These are phyloP conservation scores for Tenthredo scrophulariae DNA, from an alignment of 2,888 invertebrate genomes.

Conservation along the genomic window DNA sequence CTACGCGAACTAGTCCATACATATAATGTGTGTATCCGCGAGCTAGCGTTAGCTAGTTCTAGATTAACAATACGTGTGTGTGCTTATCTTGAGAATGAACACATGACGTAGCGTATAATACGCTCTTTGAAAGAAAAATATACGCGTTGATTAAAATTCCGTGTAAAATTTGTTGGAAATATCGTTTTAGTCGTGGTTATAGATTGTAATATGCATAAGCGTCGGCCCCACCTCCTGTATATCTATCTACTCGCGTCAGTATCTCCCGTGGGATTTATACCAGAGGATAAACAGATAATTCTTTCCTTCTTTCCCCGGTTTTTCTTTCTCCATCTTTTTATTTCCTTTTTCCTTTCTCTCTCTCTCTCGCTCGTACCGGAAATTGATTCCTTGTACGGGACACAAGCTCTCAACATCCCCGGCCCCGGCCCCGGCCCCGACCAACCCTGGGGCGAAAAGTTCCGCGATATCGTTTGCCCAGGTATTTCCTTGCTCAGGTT, in stretches of 20 bases:
- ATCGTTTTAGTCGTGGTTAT: neutral
- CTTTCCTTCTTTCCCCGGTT: neutral
- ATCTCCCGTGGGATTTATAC: neutral
- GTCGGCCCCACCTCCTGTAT: neutral
- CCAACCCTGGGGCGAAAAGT: constrained; percentile 14
- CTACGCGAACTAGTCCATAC: neutral
- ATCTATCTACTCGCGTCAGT: neutral
- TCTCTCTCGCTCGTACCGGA: neutral
- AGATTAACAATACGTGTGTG: neutral
- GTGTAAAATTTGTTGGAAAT: neutral
- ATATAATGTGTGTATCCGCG: neutral
- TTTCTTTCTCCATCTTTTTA: neutral
- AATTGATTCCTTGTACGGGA: constrained; percentile 32
- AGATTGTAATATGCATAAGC: neutral
- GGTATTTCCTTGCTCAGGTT: constrained; percentile 30
- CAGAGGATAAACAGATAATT: constrained; percentile 1
- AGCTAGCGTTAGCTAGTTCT: neutral
- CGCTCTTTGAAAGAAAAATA: neutral
- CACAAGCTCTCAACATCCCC: constrained; percentile 26
- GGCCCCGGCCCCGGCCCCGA: neutral
- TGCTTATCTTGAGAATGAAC: neutral
- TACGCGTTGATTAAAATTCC: neutral
- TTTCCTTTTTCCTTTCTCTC: neutral
- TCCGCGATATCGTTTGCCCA: constrained; percentile 31
- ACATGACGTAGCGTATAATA: neutral